Evolutionary conservation across 2,888 invertebrate genomes (phyloP), one percentile per base, ranked within the genome.

Genomic region (Callyntrura sp.): DNA sequence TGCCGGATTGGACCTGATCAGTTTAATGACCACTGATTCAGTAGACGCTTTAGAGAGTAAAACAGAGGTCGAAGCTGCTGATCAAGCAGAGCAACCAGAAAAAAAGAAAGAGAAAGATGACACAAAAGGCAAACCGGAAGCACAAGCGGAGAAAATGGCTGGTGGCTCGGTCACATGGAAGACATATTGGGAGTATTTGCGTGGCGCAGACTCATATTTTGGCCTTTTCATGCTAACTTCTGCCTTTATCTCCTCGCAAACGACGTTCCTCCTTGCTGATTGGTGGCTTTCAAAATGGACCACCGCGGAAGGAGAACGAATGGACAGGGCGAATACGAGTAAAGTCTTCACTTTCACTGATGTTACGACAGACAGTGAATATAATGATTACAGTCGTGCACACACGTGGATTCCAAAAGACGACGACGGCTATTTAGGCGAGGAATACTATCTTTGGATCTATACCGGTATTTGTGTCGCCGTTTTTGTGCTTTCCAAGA

Each of bases 181-280:
- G 51, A 92, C 92, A 1, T 98, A 98, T 62, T 91, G 87, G 88
- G 92, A 94, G 6, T 94, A 93, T 73, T 92, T 93, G 12, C 65
- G 25, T 8, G 85, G 91, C 9, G 92, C 92, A 9, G 88, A 91
- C n/a, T 83, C 91, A 3, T 51, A 45, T 4, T 55, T 88, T 9
- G 90, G 85, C n/a, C 65, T 93, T 6, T 62, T 88, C 28, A 57
- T 92, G 17, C 23, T 93, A 8, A 55, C 91, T n/a, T 17, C 92
- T 25, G 79, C 85, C 0, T 92, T 92, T 43, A 1, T 92, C 0
- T 68, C 93, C 0, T 89, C 92, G 0, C 93, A 93, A 87, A 14
- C 86, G 0, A 48, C 90, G 17, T 92, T 91, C 57, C 90, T 90
- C 8, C 65, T 83, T 3, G 91, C 92, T 17, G 92, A 93, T 68